Base-by-base conservation (phyloP, 2,888 invertebrate species). In the Epiperipatus broadwayi region DNA sequence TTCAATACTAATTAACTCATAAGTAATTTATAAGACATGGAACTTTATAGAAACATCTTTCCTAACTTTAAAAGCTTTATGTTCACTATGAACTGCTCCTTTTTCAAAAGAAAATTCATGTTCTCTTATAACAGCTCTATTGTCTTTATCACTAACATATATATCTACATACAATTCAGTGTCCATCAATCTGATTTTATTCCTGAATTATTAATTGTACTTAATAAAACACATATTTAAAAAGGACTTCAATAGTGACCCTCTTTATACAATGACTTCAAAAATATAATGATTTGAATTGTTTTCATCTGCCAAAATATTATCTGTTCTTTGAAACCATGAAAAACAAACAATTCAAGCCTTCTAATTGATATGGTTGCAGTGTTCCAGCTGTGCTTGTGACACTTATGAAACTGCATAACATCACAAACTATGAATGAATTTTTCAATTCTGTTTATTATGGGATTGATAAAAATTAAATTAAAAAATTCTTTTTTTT, bases 201-300 rank as follows among this genome's bases (percentile, higher is more conserved):
- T 61, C 99, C 97, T 97, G 97, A 99, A 63, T 99, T 99, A 53
- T 97, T 97, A 46, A 99, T 84, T 0, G 97, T 99, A 0, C 97
- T 97, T 1, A 99, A 68, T 0, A 97, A 97, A 1, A 93, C 99
- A n/a, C 87, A 83, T 1, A 74, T 87, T 40, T 95, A 64, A 62
- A 95, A 95, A 0, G 95, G 95, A 7, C 95, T 95, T 56, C 83
- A 83, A 58, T 84, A 87, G 55, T 95, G 95, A 1, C 95, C 95
- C 64, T 63, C n/a, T n/a, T n/a, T n/a, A n/a, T n/a, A n/a, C n/a
- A n/a, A n/a, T n/a, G n/a, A n/a, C n/a, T n/a, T n/a, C n/a, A n/a
- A n/a, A n/a, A n/a, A n/a, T n/a, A n/a, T n/a, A n/a, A n/a, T n/a
- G n/a, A n/a, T n/a, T n/a, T n/a, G n/a, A n/a, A n/a, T n/a, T n/a